These are phyloP conservation scores for Porites cylindrica DNA, from an alignment of 92 coral and sea anemone species.

Conservation along the genomic window DNA sequence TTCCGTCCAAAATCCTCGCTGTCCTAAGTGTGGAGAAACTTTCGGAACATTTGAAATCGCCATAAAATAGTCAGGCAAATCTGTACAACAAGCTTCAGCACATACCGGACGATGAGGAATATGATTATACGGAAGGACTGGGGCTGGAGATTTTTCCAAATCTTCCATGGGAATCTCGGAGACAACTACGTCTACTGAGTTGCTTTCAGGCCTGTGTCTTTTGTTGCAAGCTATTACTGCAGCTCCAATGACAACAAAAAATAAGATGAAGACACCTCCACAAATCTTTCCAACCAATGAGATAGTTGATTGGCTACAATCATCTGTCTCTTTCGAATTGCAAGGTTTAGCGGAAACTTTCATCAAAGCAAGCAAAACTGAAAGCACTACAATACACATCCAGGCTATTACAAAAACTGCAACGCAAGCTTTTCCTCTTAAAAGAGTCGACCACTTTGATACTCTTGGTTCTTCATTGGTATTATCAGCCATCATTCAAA, in stretches of 20 bases:
- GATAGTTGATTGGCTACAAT: no score
- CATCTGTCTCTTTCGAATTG: no score
- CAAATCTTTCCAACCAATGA: background rate
- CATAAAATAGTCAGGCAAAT: background rate
- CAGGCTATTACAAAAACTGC: background rate
- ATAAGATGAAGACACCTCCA: background rate
- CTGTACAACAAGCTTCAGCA: background rate
- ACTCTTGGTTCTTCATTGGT: background rate
- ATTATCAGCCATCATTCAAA: constrained; percentile 1
- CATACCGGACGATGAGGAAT: constrained; percentile 11
- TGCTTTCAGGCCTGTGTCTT: background rate
- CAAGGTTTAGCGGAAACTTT: no score
- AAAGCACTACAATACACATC: no score
- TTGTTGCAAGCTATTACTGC: background rate
- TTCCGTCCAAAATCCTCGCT: background rate
- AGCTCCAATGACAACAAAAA: background rate
- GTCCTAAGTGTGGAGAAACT: background rate
- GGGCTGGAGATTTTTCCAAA: constrained; percentile 68
- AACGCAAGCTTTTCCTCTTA: no score
- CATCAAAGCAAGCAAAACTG: no score
- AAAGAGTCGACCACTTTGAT: background rate
- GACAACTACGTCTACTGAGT: constrained; percentile 51
- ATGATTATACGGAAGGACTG: constrained; percentile 1
- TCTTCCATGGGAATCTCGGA: constrained; percentile 66
- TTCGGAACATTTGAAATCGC: constrained; percentile 1